Percentiles rank a stretch among this genome's conserved stretches.
Evolutionary conservation across 2,113 vertebrate species (phyloP).

Genomic region (Scophthalmus maximus): DNA sequence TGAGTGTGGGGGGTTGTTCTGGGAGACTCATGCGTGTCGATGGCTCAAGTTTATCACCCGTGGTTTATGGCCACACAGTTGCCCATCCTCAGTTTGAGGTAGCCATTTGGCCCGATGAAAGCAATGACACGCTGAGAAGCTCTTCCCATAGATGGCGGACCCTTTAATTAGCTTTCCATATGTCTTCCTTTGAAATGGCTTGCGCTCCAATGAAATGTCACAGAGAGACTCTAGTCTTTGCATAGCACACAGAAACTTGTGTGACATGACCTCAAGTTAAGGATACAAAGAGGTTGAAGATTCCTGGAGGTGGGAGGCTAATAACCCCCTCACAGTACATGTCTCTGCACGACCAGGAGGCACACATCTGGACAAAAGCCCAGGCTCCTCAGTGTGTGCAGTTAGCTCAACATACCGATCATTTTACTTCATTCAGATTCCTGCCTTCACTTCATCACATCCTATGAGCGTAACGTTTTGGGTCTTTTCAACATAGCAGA

Average conservation of each 20-base stretch:
- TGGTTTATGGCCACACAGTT: slow-evolving; percentile 62
- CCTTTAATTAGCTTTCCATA: slow-evolving; percentile 22
- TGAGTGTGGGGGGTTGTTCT: slow-evolving; percentile 42
- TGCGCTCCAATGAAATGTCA: too few species aligned
- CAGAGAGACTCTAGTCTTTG: too few species aligned
- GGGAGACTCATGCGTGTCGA: too few species aligned
- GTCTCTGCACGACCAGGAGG: slow-evolving; percentile 17
- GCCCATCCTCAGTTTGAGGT: slow-evolving; percentile 34
- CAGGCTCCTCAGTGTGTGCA: neutral
- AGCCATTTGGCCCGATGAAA: too few species aligned
- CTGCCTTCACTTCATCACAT: neutral
- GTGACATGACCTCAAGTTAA: too few species aligned
- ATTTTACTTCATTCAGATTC: too few species aligned
- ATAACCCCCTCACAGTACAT: slow-evolving; percentile 1
- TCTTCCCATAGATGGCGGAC: too few species aligned
- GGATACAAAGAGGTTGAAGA: too few species aligned
- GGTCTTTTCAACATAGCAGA: neutral
- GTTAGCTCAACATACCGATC: neutral
- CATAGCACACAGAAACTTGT: too few species aligned
- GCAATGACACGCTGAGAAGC: slow-evolving; percentile 11
- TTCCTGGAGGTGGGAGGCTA: slow-evolving; percentile 5
- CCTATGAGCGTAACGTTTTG: too few species aligned
- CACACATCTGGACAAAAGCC: slow-evolving; percentile 8
- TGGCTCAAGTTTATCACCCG: too few species aligned
- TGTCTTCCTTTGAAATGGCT: neutral